Evolutionary conservation across 2,888 invertebrate genomes (phyloP).

Genomic region (Phrixothrix hirtus): DNA sequence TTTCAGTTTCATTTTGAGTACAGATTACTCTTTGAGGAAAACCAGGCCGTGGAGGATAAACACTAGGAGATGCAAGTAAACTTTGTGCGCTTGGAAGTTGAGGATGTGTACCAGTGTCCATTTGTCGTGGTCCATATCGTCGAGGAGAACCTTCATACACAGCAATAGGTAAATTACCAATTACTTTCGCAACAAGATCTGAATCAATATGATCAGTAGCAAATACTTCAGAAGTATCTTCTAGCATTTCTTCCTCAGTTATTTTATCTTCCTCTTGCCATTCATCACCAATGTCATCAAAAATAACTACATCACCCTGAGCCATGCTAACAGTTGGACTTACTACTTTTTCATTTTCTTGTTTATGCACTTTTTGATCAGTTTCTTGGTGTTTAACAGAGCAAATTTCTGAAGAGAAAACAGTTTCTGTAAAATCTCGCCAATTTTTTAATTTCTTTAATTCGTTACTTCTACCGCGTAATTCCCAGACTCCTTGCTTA

Average conservation of each 20-base stretch:
- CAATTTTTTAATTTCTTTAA: constrained; percentile 53
- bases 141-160: constrained; percentile 91
- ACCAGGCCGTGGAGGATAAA: constrained; percentile 80
- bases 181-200: constrained; percentile 66
- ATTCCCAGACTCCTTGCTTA: constrained; percentile 63
- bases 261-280: constrained; percentile 67
- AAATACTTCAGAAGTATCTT: constrained; percentile 44
- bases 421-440: constrained; percentile 64
- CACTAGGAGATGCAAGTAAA: constrained; percentile 66
- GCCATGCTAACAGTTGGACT: constrained; percentile 67
- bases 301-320: constrained; percentile 79
- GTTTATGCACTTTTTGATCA: constrained; percentile 45
- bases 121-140: constrained; percentile 73
- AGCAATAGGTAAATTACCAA: constrained; percentile 86
- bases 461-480: constrained; percentile 58
- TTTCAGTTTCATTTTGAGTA: constrained; percentile 51
- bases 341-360: constrained; percentile 57
- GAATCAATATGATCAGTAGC: constrained; percentile 47
- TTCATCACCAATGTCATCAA: constrained; percentile 83
- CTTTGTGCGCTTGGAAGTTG: constrained; percentile 63
- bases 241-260: constrained; percentile 32
- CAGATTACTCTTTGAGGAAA: constrained; percentile 74
- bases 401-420: constrained; percentile 65
- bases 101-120: constrained; percentile 55
- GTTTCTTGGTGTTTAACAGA: constrained; percentile 60